Conservation (phyloP, 2,888 invertebrate genomes). For the Lypha dubia region DNA sequence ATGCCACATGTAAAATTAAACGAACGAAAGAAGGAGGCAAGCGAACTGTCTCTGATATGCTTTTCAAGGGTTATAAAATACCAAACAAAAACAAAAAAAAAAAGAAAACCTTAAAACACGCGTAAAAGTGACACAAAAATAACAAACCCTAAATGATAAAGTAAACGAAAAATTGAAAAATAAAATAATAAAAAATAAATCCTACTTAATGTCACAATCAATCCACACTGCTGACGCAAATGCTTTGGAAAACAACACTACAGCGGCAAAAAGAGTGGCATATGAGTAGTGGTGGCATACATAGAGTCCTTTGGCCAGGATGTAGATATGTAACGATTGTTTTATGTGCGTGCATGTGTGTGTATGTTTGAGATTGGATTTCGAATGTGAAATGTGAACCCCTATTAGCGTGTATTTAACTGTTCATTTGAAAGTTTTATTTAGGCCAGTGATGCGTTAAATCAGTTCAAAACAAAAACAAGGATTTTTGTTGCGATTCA, state of each 20-base stretch:
- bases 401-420: constrained; percentile 82
- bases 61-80: constrained; percentile 71
- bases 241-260: constrained; percentile 61
- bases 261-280: constrained; percentile 3
- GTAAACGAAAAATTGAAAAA: constrained; percentile 63
- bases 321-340: constrained; percentile 51
- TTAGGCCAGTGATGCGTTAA: constrained; percentile 81
- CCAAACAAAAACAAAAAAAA: not conserved
- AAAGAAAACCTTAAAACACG: constrained; percentile 61
- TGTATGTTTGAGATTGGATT: constrained; percentile 61
- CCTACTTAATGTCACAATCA: constrained; percentile 83
- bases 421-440: constrained; percentile 82
- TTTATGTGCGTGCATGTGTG: not conserved
- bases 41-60: too few species aligned
- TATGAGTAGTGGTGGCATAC: constrained; percentile 2
- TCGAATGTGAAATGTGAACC: constrained; percentile 80
- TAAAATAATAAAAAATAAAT: constrained; percentile 82
- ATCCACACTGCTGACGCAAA: constrained; percentile 77
- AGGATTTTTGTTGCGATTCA: constrained; percentile 44
- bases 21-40: too few species aligned
- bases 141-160: constrained; percentile 61
- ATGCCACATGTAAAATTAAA: constrained; percentile 49
- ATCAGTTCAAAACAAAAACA: constrained; percentile 76
- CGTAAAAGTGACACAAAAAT: constrained; percentile 72
- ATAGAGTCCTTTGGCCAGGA: constrained; percentile 54